These are phyloP conservation scores for Nannoperca obscura DNA, from an alignment of 2,797 vertebrate genomes.

Conservation along the genomic window DNA sequence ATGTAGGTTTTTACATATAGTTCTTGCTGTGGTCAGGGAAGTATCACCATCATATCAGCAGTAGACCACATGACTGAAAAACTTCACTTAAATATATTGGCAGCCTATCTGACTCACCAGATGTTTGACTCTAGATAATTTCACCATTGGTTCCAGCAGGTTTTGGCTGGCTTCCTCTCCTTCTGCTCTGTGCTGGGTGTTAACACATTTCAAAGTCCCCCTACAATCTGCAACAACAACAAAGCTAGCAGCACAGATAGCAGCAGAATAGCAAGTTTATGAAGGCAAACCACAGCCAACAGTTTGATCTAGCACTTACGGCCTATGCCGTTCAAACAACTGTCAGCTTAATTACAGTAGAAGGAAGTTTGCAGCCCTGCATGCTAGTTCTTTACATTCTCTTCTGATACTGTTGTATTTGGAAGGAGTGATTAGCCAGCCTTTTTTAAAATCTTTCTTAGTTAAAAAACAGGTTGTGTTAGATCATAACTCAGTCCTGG, in stretches of 20 bases:
- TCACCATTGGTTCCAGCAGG: constrained; percentile 33
- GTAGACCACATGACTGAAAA: constrained; percentile 12
- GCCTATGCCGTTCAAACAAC: neutral
- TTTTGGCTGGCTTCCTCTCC: constrained; percentile 25
- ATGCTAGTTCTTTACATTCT: neutral
- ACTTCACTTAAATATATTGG: constrained; percentile 24
- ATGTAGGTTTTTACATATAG: neutral
- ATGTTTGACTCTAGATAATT: constrained; percentile 56
- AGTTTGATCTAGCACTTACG: constrained; percentile 1
- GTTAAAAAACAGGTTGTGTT: neutral
- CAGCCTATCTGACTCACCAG: constrained; percentile 32
- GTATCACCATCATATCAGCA: constrained; percentile 22
- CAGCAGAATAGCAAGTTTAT: neutral
- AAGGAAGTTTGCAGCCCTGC: neutral
- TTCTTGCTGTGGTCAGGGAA: neutral
- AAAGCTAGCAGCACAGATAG: constrained; percentile 13
- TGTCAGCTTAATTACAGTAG: constrained; percentile 8
- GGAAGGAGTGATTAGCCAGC: neutral
- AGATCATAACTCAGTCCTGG: constrained; percentile 14
- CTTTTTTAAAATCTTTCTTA: neutral
- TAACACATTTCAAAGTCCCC: constrained; percentile 15
- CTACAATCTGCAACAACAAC: constrained; percentile 18
- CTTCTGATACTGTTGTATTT: neutral
- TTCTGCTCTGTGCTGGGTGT: constrained; percentile 18
- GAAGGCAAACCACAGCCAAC: neutral